A percentile compares a stretch with the other conserved stretches of the same genome.
Conservation (phyloP, 2,888 invertebrate genomes). For the Rhagophthalmus giganteus region DNA sequence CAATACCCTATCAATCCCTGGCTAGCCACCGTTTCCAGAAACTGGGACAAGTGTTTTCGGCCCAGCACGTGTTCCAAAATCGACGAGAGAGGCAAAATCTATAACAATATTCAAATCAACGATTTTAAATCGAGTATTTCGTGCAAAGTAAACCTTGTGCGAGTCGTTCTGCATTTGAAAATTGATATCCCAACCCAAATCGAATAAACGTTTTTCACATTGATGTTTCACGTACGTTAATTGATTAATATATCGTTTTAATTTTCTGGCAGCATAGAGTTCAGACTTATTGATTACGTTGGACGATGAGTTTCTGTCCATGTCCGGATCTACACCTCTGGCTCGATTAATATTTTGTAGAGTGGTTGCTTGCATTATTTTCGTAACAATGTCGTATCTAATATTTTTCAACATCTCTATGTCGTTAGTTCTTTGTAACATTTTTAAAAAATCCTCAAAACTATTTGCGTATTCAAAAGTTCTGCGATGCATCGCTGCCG, state of each 20-base stretch:
- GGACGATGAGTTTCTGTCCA: constrained; percentile 59
- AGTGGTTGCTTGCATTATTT: constrained; percentile 92
- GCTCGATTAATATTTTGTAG: constrained; percentile 86
- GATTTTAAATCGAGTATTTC: too few relatives aligned
- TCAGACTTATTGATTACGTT: constrained; percentile 73
- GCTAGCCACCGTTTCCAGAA: constrained; percentile 79
- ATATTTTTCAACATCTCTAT: constrained; percentile 82
- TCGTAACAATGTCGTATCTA: constrained; percentile 85
- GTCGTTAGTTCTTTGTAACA: constrained; percentile 80
- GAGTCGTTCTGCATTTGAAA: constrained; percentile 40
- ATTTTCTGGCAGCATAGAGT: constrained; percentile 75
- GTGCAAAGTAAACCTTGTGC: constrained; percentile 18
- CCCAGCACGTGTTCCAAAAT: constrained; percentile 79
- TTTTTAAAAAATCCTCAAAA: constrained; percentile 85
- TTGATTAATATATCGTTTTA: constrained; percentile 83
- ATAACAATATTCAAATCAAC: too few relatives aligned
- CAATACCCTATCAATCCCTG: constrained; percentile 86
- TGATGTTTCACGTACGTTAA: constrained; percentile 78
- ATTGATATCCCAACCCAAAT: constrained; percentile 77
- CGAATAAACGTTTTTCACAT: constrained; percentile 75
- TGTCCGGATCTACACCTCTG: constrained; percentile 75
- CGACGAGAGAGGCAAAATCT: constrained; percentile 72
- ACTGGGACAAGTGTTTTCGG: constrained; percentile 77
- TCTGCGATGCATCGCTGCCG: constrained; percentile 75
- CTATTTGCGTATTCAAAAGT: constrained; percentile 88